Percentiles rank a stretch among this genome's conserved stretches.
Evolutionary conservation across 2,888 invertebrate genomes (phyloP).

Genomic region (Bimastos eiseni): DNA sequence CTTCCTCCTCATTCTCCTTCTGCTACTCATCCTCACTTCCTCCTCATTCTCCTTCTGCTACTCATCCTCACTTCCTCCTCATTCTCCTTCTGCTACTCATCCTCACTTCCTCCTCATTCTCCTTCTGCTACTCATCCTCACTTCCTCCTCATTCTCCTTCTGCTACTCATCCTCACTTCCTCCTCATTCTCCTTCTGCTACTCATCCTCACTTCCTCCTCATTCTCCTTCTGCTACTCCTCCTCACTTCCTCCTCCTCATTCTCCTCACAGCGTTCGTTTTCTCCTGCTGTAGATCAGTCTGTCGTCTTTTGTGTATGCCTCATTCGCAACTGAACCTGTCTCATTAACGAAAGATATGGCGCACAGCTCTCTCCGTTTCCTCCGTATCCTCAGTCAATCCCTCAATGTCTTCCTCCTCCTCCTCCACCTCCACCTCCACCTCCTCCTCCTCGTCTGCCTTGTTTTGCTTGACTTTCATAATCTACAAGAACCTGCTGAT

Average conservation of each 20-base stretch:
- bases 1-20: background rate
- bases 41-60: background rate
- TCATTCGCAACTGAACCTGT: background rate
- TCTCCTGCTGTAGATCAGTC: background rate
- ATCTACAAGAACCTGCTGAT: background rate
- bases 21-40: no score
- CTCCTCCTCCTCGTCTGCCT: background rate
- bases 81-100: no score
- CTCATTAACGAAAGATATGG: background rate
- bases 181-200: background rate
- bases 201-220: background rate
- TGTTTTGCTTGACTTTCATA: background rate
- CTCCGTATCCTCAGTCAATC: background rate
- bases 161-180: background rate
- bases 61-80: no score
- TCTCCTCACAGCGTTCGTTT: background rate
- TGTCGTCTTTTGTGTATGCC: background rate
- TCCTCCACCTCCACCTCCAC: background rate
- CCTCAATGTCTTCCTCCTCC: background rate
- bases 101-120: no score
- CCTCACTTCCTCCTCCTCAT: background rate
- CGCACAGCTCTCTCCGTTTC: background rate
- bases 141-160: no score
- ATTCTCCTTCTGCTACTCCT: background rate
- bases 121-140: no score